Evolutionary conservation across 2,888 invertebrate genomes (phyloP).

Genomic region (Sipha maydis): DNA sequence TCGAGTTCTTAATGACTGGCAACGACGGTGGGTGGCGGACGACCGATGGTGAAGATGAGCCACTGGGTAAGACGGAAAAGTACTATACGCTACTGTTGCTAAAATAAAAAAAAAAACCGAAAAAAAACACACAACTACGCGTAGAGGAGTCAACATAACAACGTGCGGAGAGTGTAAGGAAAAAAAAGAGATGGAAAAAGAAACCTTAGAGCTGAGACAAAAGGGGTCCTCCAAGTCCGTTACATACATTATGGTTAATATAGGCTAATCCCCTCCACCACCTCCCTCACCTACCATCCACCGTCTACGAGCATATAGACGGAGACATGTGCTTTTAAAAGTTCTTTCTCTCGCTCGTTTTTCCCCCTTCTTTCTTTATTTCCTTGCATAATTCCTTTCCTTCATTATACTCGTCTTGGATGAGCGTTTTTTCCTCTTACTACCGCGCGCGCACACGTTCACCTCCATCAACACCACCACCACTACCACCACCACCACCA

Average conservation of each 20-base stretch:
- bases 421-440: conserved; percentile 56
- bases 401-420: conserved; percentile 62
- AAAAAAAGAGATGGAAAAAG: conserved; percentile 21
- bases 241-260: conserved; percentile 62
- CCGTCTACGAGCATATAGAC: conserved; percentile 17
- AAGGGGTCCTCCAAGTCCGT: conserved; percentile 60
- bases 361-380: conserved; percentile 39
- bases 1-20: conserved; percentile 53
- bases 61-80: not conserved
- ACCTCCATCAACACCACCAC: not conserved
- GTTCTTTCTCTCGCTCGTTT: conserved; percentile 3
- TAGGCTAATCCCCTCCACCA: conserved; percentile 57
- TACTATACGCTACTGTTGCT: conserved; percentile 8
- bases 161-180: not conserved
- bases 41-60: not conserved
- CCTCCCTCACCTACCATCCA: not conserved
- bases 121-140: not conserved
- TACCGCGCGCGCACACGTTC: conserved; percentile 16
- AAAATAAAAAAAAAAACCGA: conserved; percentile 7
- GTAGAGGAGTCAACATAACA: not conserved
- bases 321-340: conserved; percentile 61
- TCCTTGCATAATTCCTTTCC: conserved; percentile 61
- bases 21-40: not conserved
- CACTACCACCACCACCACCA: not conserved
- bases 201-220: conserved; percentile 60